Base-by-base conservation (phyloP, 2,113 vertebrate genomes). In the Catharus minimus region DNA sequence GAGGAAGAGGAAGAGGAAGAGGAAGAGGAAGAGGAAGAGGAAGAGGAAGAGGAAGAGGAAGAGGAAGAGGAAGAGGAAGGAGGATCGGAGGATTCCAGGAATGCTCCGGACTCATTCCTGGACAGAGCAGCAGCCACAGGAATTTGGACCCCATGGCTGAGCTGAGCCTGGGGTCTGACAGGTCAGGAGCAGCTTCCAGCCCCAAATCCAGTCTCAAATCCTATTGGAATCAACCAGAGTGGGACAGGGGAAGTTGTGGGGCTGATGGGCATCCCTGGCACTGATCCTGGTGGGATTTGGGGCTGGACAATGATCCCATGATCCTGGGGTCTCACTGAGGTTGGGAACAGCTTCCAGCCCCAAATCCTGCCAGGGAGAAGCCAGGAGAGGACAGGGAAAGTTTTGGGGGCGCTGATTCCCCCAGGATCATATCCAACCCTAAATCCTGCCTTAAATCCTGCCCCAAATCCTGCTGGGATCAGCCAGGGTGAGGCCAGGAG, bases 71-170 rank as follows among this genome's bases (percentile, higher is more conserved):
- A 56, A 38, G 38, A 38, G 38, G 38, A 38, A 11, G 38, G 38
- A 38, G 38, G 10, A 38, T 38, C 38, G 10, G 11, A 38, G 38
- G 38, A 38, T 38, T 38, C 38, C 4, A 38, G 73, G 79, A 57
- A 56, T 62, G 15, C 0, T 60, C 55, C 24, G 3, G 1, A 4
- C 18, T 58, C 19, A 1, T 21, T 36, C 38, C 38, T 3, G 2
- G 64, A 38, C 22, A 36, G 5, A 0, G 4, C 23, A 49, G 46
- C 4, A 3, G n/a, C 44, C 23, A 0, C 16, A 1, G 5, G 69
- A 10, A 66, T 32, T 3, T 22, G 61, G 22, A n/a, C 8, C 13
- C 16, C 41, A 3, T 2, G 39, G 69, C 1, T 11, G 38, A 23
- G 56, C 33, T 1, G 8, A 13, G 12, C 38, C 21, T 4, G 5